A percentile compares a stretch with the other conserved stretches of the same genome.
phyloP scores from a whole-genome alignment of 2,888 invertebrate genomes.

The Cephus nigrinus region DNA sequence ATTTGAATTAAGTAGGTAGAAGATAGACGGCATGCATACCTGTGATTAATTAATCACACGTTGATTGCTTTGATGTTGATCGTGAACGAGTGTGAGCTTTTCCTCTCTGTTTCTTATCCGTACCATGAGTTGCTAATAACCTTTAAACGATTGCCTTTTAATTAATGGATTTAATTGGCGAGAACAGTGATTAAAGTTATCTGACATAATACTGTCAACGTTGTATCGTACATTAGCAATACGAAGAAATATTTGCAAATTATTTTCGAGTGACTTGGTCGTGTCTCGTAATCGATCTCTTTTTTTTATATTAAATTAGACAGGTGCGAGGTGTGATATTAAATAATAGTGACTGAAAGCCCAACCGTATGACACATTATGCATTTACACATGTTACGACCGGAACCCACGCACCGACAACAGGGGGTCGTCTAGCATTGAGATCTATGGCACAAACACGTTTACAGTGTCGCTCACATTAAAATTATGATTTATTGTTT shows the following conservation, averaged over 20 bases:
- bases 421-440: slow-evolving; percentile 49
- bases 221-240: background rate
- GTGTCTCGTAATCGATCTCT: background rate
- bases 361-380: slow-evolving; percentile 26
- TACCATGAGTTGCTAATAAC: background rate
- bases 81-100: background rate
- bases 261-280: background rate
- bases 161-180: background rate
- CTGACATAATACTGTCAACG: background rate
- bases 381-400: slow-evolving; percentile 31
- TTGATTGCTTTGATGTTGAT: background rate
- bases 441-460: slow-evolving; percentile 48
- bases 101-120: background rate
- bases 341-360: slow-evolving; percentile 28
- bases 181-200: background rate
- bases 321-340: slow-evolving; percentile 17
- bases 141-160: background rate
- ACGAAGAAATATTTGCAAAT: background rate
- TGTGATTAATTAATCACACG: background rate
- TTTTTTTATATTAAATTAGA: background rate
- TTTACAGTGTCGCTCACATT: slow-evolving; percentile 45
- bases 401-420: slow-evolving; percentile 33
- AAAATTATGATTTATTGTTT: slow-evolving; percentile 35
- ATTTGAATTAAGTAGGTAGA: background rate
- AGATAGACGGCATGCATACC: background rate